These are phyloP conservation scores for Scalopus aquaticus DNA, from an alignment of 2,113 vertebrate genomes.

Conservation along the genomic window DNA sequence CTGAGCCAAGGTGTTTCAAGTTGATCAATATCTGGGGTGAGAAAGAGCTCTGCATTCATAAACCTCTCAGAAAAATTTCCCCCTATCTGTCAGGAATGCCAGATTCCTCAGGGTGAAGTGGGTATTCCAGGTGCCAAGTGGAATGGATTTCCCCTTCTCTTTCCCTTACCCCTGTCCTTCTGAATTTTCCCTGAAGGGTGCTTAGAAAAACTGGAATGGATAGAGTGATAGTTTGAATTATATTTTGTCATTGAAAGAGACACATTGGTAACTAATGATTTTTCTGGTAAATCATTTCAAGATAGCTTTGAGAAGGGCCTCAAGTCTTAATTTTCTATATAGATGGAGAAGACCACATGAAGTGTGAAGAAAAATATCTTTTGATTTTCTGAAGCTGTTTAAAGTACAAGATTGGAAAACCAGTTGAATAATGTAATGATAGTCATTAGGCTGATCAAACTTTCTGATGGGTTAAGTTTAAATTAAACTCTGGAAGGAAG, in stretches of 20 bases:
- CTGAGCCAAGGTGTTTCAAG: conserved; percentile 4
- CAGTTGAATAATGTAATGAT: not conserved
- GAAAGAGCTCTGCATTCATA: conserved; percentile 49
- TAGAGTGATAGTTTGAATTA: conserved; percentile 72
- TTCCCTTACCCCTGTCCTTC: not conserved
- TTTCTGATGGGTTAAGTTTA: not conserved
- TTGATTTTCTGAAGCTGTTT: conserved; percentile 32
- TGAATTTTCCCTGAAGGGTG: conserved; percentile 55
- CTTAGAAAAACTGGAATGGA: conserved; percentile 61
- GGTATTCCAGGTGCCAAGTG: not conserved
- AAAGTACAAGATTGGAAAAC: not conserved
- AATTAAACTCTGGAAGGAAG: not conserved
- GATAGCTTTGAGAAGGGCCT: conserved; percentile 50
- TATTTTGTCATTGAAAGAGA: conserved; percentile 66
- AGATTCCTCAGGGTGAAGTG: not conserved
- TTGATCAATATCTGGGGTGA: not conserved
- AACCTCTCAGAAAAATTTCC: not conserved
- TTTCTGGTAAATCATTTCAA: conserved; percentile 68
- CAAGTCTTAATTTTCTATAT: conserved; percentile 24
- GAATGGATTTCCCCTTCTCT: not conserved
- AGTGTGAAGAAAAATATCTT: conserved; percentile 20
- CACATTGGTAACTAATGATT: conserved; percentile 40
- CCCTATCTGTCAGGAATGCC: not conserved
- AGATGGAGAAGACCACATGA: not conserved
- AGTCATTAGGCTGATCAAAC: accelerated